Percentiles rank a stretch among this genome's conserved stretches.
phyloP scores from a whole-genome alignment of 64 coral and sea anemone genomes.

The Actinia equina region DNA sequence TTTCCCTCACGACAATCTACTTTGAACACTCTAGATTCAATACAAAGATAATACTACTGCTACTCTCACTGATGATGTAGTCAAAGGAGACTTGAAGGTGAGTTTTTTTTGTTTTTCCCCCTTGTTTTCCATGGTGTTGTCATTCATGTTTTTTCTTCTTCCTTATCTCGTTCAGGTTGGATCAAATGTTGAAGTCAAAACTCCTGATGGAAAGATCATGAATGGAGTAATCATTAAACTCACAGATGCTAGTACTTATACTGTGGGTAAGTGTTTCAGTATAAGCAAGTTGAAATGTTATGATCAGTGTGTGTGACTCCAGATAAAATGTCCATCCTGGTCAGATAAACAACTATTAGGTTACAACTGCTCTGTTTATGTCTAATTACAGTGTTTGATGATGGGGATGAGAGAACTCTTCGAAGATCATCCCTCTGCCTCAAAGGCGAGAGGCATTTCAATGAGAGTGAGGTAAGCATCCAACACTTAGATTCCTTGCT shows the following conservation, averaged over 20 bases:
- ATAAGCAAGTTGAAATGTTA: neutral
- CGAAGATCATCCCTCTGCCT: slow-evolving; percentile 91
- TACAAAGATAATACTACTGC: slow-evolving; percentile 29
- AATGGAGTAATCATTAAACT: slow-evolving; percentile 86
- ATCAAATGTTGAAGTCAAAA: slow-evolving; percentile 73
- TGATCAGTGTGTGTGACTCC: neutral
- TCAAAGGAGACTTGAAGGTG: slow-evolving; percentile 90
- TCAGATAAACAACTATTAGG: slow-evolving; percentile 16
- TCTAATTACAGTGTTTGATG: slow-evolving; percentile 82
- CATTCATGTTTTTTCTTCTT: slow-evolving; percentile 14
- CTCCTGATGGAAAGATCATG: slow-evolving; percentile 77
- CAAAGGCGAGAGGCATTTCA: slow-evolving; percentile 96
- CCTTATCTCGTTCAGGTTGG: slow-evolving; percentile 62
- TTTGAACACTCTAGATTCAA: slow-evolving; percentile 4
- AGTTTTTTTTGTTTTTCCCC: slow-evolving; percentile 9
- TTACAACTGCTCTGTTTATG: neutral
- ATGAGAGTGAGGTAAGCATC: slow-evolving; percentile 81
- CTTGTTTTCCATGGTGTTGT: slow-evolving; percentile 1
- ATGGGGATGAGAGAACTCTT: slow-evolving; percentile 97
- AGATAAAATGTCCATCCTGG: neutral
- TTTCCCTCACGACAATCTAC: neutral
- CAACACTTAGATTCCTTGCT: neutral
- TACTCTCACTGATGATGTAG: slow-evolving; percentile 92
- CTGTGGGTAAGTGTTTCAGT: slow-evolving; percentile 67
- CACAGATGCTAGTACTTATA: slow-evolving; percentile 94